Conservation (phyloP, 2,113 vertebrate species). For the Siniperca chuatsi region DNA sequence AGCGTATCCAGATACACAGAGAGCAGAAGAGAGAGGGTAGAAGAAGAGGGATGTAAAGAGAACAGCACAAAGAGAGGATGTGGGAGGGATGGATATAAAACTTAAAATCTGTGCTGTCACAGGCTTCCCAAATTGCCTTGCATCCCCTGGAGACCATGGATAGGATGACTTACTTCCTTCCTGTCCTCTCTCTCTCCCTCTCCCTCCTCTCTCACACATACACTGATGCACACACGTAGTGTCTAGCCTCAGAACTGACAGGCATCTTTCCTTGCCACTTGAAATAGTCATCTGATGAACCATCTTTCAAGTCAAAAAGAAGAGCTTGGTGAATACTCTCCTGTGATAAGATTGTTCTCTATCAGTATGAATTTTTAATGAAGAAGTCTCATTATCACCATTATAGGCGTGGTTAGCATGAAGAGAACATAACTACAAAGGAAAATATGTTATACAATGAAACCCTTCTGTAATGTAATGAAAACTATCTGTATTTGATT, state of each 20-base stretch:
- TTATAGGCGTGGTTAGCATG: slow-evolving; percentile 3
- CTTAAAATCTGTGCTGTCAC: slow-evolving; percentile 50
- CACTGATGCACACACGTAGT: not conserved
- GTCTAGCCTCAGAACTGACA: not conserved
- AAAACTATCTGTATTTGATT: not conserved
- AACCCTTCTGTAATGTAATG: no score
- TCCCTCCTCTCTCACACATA: not conserved
- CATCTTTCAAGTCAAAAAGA: not conserved
- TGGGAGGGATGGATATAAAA: slow-evolving; percentile 14
- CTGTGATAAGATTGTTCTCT: slow-evolving; percentile 6
- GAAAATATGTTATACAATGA: not conserved
- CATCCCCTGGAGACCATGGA: slow-evolving; percentile 35
- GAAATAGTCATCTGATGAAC: slow-evolving; percentile 12
- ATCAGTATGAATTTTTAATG: slow-evolving; percentile 22
- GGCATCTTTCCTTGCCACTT: slow-evolving; percentile 11
- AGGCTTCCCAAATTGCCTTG: slow-evolving; percentile 37
- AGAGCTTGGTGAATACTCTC: not conserved
- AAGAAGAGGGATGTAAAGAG: not conserved
- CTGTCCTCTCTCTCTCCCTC: not conserved
- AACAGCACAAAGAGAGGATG: not conserved
- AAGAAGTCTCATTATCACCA: slow-evolving; percentile 24
- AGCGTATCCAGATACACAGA: slow-evolving; percentile 20
- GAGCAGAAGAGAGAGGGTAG: not conserved
- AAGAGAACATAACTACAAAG: slow-evolving; percentile 7
- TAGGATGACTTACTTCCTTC: slow-evolving; percentile 30